These are phyloP conservation scores for Camponotus fellah DNA, from an alignment of 2,888 invertebrate species.

Conservation along the genomic window DNA sequence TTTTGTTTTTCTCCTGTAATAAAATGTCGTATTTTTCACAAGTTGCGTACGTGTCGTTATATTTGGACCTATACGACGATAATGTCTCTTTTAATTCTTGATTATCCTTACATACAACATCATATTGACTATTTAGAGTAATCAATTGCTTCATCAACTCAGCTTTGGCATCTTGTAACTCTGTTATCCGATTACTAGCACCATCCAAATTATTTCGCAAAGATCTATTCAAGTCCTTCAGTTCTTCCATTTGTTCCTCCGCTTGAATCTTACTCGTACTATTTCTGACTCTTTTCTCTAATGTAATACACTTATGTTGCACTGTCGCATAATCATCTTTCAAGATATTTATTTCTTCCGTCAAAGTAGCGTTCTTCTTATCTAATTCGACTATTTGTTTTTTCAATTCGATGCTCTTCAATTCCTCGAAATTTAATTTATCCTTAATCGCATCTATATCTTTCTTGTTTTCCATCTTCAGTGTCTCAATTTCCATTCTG, in stretches of 20 bases:
- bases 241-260: slow-evolving; percentile 80
- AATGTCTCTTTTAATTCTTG: slow-evolving; percentile 69
- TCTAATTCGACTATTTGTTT: slow-evolving; percentile 84
- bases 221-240: slow-evolving; percentile 79
- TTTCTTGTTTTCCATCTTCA: slow-evolving; percentile 84
- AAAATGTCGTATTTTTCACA: slow-evolving; percentile 75
- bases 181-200: slow-evolving; percentile 80
- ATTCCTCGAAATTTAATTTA: slow-evolving; percentile 76
- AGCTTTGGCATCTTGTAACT: slow-evolving; percentile 78
- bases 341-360: slow-evolving; percentile 86
- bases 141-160: slow-evolving; percentile 73
- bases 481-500: slow-evolving; percentile 83
- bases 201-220: slow-evolving; percentile 83
- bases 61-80: slow-evolving; percentile 66
- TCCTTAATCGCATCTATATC: slow-evolving; percentile 74
- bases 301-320: slow-evolving; percentile 85
- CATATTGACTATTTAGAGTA: slow-evolving; percentile 71
- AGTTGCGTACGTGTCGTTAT: slow-evolving; percentile 42
- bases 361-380: slow-evolving; percentile 86
- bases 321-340: slow-evolving; percentile 87
- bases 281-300: slow-evolving; percentile 82
- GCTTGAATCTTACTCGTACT: slow-evolving; percentile 86
- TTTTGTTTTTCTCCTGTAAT: slow-evolving; percentile 75
- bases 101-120: slow-evolving; percentile 73
- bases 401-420: slow-evolving; percentile 81